Percentiles rank a stretch among this genome's conserved stretches.
phyloP scores from a whole-genome alignment of 2,797 vertebrate species.

The Psittacula echo region DNA sequence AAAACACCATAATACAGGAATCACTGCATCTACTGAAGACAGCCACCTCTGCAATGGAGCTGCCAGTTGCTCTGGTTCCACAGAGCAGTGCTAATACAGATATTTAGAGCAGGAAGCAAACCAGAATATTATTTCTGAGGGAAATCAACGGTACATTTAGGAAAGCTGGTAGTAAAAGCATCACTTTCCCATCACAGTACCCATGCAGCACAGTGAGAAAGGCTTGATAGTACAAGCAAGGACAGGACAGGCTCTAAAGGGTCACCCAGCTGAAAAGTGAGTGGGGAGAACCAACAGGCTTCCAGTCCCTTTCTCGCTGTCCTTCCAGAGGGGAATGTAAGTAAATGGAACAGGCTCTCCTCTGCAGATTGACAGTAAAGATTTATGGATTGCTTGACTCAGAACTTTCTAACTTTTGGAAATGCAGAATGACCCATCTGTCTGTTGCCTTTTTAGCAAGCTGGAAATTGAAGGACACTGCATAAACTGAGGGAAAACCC shows the following conservation, averaged over 20 bases:
- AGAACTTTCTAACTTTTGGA: neutral
- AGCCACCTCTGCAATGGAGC: neutral
- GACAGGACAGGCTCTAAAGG: neutral
- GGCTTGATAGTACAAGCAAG: rapidly evolving
- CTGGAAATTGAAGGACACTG: neutral
- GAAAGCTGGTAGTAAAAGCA: neutral
- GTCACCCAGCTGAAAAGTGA: neutral
- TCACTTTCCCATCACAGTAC: neutral
- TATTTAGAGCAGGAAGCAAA: neutral
- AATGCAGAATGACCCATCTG: neutral
- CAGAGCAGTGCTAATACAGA: neutral
- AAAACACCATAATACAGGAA: neutral
- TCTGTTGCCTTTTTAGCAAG: neutral
- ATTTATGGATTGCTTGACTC: neutral
- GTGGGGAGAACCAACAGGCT: neutral
- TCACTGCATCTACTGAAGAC: neutral
- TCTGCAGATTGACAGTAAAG: neutral
- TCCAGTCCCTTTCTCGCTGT: neutral
- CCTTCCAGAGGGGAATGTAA: neutral
- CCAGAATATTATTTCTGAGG: neutral
- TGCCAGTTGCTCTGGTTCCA: neutral
- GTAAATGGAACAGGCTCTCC: neutral
- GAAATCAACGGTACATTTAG: neutral
- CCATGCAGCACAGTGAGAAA: neutral
- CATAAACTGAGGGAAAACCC: neutral